Conservation (phyloP, 2,797 vertebrate genomes). For the Falco novaeseelandiae region DNA sequence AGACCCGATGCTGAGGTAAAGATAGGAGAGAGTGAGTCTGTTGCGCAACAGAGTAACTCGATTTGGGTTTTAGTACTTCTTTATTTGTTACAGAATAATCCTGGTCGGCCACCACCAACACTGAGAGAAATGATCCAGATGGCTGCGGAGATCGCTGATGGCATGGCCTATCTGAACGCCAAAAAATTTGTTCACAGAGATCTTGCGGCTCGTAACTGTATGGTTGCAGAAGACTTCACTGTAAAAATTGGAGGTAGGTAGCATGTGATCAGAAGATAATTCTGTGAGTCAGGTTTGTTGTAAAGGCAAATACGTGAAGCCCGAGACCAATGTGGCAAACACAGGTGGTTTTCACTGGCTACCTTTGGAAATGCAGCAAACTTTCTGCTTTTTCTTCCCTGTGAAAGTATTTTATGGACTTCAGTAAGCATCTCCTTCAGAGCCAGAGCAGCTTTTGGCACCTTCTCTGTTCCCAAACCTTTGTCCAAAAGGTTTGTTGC, state of each 20-base stretch:
- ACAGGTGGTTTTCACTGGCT: background rate
- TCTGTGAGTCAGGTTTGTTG: fast-evolving
- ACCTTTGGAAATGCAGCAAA: background rate
- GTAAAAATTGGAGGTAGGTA: constrained; percentile 94
- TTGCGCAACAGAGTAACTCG: background rate
- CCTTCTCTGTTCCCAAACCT: background rate
- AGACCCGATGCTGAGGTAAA: constrained; percentile 92
- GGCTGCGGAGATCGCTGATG: constrained; percentile 94
- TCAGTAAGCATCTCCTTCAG: background rate
- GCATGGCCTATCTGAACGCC: constrained; percentile 98
- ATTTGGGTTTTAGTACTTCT: background rate
- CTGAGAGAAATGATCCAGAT: constrained; percentile 96
- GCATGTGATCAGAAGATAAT: background rate
- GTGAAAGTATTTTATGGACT: background rate
- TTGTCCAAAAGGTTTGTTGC: background rate
- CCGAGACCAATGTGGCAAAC: fast-evolving
- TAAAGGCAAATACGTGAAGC: background rate
- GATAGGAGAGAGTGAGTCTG: background rate
- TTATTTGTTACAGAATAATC: constrained; percentile 84
- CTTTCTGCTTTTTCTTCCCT: background rate
- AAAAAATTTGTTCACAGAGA: constrained; percentile 98
- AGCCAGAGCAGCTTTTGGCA: background rate
- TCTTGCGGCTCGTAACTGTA: constrained; percentile 97
- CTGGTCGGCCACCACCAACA: constrained; percentile 86
- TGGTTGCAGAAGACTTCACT: constrained; percentile 94